Evolutionary conservation across 2,797 vertebrate species (phyloP), one percentile per base, ranked within the genome.

Genomic region (Limnodromus scolopaceus): DNA sequence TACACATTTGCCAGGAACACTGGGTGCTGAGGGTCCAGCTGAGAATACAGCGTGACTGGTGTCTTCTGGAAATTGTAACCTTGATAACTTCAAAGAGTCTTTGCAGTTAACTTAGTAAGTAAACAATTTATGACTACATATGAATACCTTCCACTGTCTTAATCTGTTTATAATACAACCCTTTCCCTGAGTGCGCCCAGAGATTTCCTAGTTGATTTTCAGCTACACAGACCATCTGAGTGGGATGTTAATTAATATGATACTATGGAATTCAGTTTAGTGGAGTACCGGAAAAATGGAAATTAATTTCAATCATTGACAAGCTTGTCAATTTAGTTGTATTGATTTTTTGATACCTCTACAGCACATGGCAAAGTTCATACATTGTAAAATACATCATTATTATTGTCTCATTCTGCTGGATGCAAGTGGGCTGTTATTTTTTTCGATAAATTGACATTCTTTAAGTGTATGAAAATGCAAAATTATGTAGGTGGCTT

Each of bases 291-390:
- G 96, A 79, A 89, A 92, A 95, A 92, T 69, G 85, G 77, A 94
- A 91, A 95, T 96, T 96, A 95, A 95, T 97, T 98, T 93, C 83
- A 60, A 46, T 97, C 95, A 95, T 93, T 96, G 97, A 96, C 93
- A 92, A 97, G 96, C 93, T 80, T 95, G 96, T 98, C 97, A 84
- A 74, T 97, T 93, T 94, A 86, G 92, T 89, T 78, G 38, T 82
- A 96, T 95, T 97, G 97, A 95, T 96, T 97, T 97, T 96, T 90
- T 65, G 63, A 81, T 95, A 96, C 28, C 43, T 57, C 53, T 46
- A 43, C 46, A 77, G 14, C 70, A 71, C 86, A 84, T 61, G 91
- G 85, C 95, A 94, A 97, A 97, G 94, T 96, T 96, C 93, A 92
- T 87, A 72, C 25, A 17, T 89, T 84, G 41, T 87, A 87, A 97